phyloP scores from a whole-genome alignment of 2,888 invertebrate genomes.

The Myopa tessellatipennis region DNA sequence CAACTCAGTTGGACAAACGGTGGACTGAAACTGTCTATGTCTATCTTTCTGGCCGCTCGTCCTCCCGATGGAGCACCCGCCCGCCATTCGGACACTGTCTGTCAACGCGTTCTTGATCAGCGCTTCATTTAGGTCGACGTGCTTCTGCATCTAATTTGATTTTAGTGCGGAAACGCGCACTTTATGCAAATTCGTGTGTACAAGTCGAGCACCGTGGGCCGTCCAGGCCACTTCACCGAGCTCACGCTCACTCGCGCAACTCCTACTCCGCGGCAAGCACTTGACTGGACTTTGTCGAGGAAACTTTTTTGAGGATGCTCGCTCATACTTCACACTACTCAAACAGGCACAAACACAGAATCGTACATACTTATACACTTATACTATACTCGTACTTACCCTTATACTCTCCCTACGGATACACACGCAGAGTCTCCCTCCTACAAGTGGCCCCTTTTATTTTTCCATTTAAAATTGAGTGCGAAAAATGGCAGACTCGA shows the following conservation, averaged over 20 bases:
- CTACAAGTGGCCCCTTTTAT: neutral
- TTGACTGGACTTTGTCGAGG: slow-evolving; percentile 12
- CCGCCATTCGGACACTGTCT: no score
- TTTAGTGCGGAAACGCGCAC: slow-evolving; percentile 36
- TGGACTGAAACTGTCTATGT: neutral
- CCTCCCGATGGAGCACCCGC: no score
- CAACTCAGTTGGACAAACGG: neutral
- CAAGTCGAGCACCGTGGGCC: slow-evolving; percentile 3
- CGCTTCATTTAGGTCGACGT: slow-evolving; percentile 36
- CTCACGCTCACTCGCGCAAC: neutral
- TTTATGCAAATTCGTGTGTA: slow-evolving; percentile 37
- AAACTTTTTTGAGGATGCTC: slow-evolving; percentile 18
- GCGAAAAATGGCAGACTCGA: slow-evolving; percentile 13
- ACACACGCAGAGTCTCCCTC: neutral
- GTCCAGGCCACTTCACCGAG: neutral
- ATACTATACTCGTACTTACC: neutral
- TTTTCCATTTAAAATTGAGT: slow-evolving; percentile 17
- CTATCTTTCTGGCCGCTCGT: no score
- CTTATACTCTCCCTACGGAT: neutral
- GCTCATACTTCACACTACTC: neutral
- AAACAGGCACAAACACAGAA: no score
- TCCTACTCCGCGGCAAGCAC: neutral
- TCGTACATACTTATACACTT: neutral
- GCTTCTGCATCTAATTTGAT: slow-evolving; percentile 39
- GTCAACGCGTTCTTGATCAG: slow-evolving; percentile 6